Evolutionary conservation across 2,113 vertebrate species (phyloP).

Genomic region (Petromus typicus): DNA sequence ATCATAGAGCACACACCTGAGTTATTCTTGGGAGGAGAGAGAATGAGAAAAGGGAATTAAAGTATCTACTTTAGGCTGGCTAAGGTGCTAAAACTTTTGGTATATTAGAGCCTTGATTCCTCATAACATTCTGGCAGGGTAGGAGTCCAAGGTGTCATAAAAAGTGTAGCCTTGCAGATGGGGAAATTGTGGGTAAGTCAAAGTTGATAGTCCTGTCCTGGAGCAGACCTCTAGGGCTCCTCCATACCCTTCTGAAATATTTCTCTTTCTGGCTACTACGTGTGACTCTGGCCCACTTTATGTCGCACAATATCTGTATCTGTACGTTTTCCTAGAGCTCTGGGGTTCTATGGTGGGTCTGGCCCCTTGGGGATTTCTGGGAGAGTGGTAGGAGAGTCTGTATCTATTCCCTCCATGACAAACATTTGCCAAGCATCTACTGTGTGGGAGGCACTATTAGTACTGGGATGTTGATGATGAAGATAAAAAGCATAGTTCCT

Average conservation of each 20-base stretch:
- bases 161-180: neutral
- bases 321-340: neutral
- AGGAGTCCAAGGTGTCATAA: neutral
- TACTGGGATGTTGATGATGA: neutral
- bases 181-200: neutral
- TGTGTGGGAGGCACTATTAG: neutral
- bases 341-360: neutral
- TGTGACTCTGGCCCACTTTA: neutral
- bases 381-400: neutral
- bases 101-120: neutral
- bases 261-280: neutral
- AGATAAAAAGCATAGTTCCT: neutral
- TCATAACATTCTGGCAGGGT: neutral
- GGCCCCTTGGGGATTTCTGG: neutral
- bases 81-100: neutral
- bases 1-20: neutral
- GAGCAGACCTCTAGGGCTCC: neutral
- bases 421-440: neutral
- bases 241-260: neutral
- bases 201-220: neutral
- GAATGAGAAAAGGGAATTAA: constrained; percentile 27
- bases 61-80: neutral
- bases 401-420: neutral
- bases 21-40: constrained; percentile 45
- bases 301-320: neutral